These are phyloP conservation scores for Zaprionus tsacasi DNA, from an alignment of 1,140 invertebrate genomes.

Conservation along the genomic window DNA sequence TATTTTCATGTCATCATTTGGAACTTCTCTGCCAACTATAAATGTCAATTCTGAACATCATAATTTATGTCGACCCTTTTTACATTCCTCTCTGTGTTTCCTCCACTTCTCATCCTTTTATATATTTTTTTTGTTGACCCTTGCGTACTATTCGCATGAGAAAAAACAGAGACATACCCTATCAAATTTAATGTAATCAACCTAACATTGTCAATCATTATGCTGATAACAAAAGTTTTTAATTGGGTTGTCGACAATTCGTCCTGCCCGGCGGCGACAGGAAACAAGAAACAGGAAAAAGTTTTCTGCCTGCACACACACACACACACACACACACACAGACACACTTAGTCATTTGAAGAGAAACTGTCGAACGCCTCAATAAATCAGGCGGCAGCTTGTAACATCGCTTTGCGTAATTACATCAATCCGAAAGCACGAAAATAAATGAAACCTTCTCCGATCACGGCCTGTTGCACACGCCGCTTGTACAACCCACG, in stretches of 20 bases:
- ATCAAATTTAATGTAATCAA: constrained; percentile 67
- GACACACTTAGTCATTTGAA: background rate
- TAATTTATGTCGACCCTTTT: constrained; percentile 8
- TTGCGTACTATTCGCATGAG: constrained; percentile 2
- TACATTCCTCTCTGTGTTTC: background rate
- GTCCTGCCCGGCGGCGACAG: constrained; percentile 9
- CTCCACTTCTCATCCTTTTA: background rate
- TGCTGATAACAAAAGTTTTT: constrained; percentile 74
- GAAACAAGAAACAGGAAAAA: constrained; percentile 3
- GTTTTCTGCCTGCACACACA: background rate
- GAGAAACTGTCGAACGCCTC: constrained; percentile 6
- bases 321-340: background rate
- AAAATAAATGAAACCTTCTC: constrained; percentile 38
- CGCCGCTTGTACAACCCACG: constrained; percentile 12
- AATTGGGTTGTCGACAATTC: constrained; percentile 64
- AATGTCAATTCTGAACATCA: background rate
- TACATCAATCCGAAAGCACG: constrained; percentile 31
- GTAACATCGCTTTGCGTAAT: constrained; percentile 32
- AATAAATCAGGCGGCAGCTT: constrained; percentile 17
- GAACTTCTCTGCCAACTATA: background rate
- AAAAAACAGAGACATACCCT: background rate
- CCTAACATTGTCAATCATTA: constrained; percentile 57
- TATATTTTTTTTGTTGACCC: background rate
- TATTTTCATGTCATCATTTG: background rate
- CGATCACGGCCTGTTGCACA: constrained; percentile 41